These are phyloP conservation scores for Drosophila multiciliata DNA, from an alignment of 2,888 invertebrate genomes.

Conservation along the genomic window DNA sequence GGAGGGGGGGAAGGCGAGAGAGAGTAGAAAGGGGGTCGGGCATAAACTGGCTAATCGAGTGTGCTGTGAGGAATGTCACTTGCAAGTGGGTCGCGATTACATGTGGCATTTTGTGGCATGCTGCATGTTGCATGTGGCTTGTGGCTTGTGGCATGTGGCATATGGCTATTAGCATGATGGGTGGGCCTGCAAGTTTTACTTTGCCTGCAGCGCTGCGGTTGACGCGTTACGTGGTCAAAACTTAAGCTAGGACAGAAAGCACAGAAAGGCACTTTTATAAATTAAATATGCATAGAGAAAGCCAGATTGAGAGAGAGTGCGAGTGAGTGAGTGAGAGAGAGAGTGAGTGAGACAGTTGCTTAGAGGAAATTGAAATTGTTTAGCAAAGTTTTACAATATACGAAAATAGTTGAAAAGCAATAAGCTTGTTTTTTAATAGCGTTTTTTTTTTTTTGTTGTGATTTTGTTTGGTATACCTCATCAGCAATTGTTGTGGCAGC, in stretches of 20 bases:
- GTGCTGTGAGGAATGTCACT: conserved; percentile 16
- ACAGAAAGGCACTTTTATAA: neutral
- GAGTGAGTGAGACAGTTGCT: neutral
- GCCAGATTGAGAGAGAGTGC: neutral
- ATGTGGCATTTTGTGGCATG: conserved; percentile 4
- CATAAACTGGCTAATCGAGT: conserved; percentile 41
- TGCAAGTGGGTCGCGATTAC: conserved; percentile 31
- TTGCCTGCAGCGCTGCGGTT: conserved; percentile 18
- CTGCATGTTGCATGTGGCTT: conserved; percentile 2
- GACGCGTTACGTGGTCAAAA: conserved; percentile 28
- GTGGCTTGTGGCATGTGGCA: conserved; percentile 6
- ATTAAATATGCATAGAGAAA: conserved; percentile 1
- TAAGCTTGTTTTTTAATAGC: neutral
- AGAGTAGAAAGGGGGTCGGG: neutral
- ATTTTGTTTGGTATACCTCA: conserved; percentile 52
- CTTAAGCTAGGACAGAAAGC: conserved; percentile 46
- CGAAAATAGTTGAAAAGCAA: conserved; percentile 14
- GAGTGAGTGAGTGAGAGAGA: neutral
- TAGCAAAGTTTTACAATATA: conserved; percentile 9
- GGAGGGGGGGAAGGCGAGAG: neutral
- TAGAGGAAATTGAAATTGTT: conserved; percentile 4
- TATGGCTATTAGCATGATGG: conserved; percentile 3
- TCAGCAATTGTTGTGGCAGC: conserved; percentile 46
- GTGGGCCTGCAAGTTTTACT: conserved; percentile 17
- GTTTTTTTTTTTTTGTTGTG: neutral